Base-by-base conservation (phyloP, 2,797 vertebrate genomes). In the Acropternis orthonyx region DNA sequence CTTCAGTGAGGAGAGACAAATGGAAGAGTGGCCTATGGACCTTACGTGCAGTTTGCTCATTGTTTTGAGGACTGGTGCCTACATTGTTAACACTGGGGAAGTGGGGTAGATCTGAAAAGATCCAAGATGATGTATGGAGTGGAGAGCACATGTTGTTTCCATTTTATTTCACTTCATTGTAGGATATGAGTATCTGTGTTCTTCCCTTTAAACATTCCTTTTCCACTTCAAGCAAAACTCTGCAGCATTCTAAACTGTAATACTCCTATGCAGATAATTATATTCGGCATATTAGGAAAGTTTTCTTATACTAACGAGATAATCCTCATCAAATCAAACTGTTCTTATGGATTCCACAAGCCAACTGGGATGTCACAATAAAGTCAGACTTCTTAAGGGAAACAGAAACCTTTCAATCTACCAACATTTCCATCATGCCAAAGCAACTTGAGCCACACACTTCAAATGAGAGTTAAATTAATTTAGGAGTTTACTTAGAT, bases 401-500 rank as follows among this genome's bases (percentile, higher is more conserved):
- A 89, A 78, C 23, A 55, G 12, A 72, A 85, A 69, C 6, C 51
- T 89, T 90, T 83, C 48, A 49, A 36, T 74, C 51, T 74, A 52
- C 30, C 46, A 85, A 37, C 15, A 59, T 55, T 83, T 90, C 73
- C 56, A 55, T 46, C 71, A 68, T 49, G 52, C 21, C 59, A 69
- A 67, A 88, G 28, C 71, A 80, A 91, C 67, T 78, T 91, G 61
- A 91, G 61, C 54, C 44, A 78, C 32, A 78, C 15, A 37, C 24
- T 55, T 39, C 55, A 89, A 96, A 94, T 30, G 65, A 85, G 67
- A 85, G 49, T 91, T 90, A 93, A 93, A 96, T 87, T 92, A 92
- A 94, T 89, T 78, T 72, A 65, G n/a, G 34, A 73, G 74, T 65
- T 92, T 87, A 84, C 59, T 93, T 79, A 63, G 89, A 93, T 59